Evolutionary conservation across 2,888 invertebrate genomes (phyloP), one percentile per base, ranked within the genome.

Genomic region (Philopedon plagiatum): DNA sequence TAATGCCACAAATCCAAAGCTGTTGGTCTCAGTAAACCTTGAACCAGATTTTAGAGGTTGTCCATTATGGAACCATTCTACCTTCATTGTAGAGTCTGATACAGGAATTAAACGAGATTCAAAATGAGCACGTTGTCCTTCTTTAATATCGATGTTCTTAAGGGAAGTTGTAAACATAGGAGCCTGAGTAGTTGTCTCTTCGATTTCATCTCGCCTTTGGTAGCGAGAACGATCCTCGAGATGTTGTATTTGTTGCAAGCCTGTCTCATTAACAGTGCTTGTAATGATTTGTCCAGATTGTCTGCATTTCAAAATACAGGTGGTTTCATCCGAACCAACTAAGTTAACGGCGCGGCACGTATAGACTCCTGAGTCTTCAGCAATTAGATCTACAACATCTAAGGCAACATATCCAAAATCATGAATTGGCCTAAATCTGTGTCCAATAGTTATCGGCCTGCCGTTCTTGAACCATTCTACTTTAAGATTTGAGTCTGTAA

Each of bases 381-480:
- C 95, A 83, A 98, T 98, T 65, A 97, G 88, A 83, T 98, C 98
- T 77, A 98, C 92, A 75, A 99, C 96, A 82, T 99, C 99, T 75
- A 99, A 88, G 13, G 98, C 98, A 19, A 99, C 99, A 83, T 98
- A 99, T 41, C 99, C 99, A 86, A 99, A 99, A 86, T 99, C 99
- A 84, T 98, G 97, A 83, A 97, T 96, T 70, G 98, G 97, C 80
- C 97, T 91, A 89, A 97, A 98, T 81, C 98, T 91, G 83, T 97
- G 97, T 57, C 97, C 98, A 83, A 97, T 92, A 15, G 94, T 96
- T 62, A 99, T 92, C 23, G 98, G 97, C 79, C 94, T 92, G 46
- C 97, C 97, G 85, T 99, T 95, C 83, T 96, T 97, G 83, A 91
- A 97, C 98, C 98, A 99, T 86, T 98, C 98, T 2, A 99, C 96